Evolutionary conservation across 2,888 invertebrate genomes (phyloP).

Genomic region (Iselma pallidipennis): DNA sequence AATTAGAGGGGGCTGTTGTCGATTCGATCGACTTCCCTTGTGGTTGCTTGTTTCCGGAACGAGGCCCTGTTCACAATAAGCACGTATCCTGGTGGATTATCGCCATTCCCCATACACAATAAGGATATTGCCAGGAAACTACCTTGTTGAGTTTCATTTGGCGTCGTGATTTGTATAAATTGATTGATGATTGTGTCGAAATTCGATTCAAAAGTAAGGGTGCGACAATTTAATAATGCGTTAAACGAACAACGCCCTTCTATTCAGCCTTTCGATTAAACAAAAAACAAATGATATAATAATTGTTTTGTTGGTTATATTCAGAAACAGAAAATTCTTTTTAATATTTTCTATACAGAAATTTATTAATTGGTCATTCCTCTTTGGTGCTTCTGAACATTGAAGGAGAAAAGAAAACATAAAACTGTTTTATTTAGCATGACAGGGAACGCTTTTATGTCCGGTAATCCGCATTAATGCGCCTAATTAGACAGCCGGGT

Average conservation of each 20-base stretch:
- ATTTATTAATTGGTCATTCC: background rate
- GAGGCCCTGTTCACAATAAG: constrained; percentile 17
- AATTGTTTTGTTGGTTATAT: background rate
- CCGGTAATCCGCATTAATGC: constrained; percentile 8
- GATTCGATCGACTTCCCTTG: constrained; percentile 8
- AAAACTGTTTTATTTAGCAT: background rate
- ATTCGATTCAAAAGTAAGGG: constrained; percentile 2
- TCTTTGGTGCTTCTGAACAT: background rate
- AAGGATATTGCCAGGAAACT: constrained; percentile 43
- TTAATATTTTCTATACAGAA: background rate
- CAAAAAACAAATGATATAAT: background rate
- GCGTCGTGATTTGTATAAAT: constrained; percentile 30
- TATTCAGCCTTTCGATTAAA: background rate
- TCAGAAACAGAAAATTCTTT: background rate
- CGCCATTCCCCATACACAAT: constrained; percentile 35
- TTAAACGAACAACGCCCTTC: background rate
- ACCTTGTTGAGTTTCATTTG: constrained; percentile 36
- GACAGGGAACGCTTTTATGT: background rate
- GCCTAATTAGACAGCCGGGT: constrained; percentile 18
- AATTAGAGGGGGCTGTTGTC: background rate
- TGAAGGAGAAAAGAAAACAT: background rate
- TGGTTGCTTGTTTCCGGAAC: constrained; percentile 12
- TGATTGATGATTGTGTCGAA: constrained; percentile 23
- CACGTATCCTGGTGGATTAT: constrained; percentile 35
- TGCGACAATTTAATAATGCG: background rate